phyloP scores from a whole-genome alignment of 2,888 invertebrate genomes.

The Lepeophtheirus nordmannii region DNA sequence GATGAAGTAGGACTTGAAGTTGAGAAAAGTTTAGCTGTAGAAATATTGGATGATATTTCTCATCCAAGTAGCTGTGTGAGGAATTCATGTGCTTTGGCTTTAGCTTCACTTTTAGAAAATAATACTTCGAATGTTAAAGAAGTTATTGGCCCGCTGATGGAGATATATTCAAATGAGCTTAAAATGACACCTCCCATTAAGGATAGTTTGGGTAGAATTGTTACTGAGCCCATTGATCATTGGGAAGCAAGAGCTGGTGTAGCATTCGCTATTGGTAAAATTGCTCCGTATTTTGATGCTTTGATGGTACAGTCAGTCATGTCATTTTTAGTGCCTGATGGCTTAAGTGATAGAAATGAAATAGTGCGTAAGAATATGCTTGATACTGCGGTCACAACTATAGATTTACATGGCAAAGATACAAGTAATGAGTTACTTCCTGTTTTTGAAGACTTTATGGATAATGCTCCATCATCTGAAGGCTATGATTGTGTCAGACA shows the following conservation, averaged over 20 bases:
- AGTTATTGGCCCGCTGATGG: constrained; percentile 49
- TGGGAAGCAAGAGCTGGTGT: constrained; percentile 81
- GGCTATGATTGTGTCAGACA: constrained; percentile 83
- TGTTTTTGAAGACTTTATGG: constrained; percentile 81
- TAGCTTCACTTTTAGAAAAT: constrained; percentile 4
- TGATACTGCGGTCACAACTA: constrained; percentile 74
- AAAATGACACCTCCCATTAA: constrained; percentile 65
- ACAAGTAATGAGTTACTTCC: constrained; percentile 55
- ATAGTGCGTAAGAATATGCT: constrained; percentile 76
- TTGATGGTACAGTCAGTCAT: constrained; percentile 53
- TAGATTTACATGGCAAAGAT: constrained; percentile 79
- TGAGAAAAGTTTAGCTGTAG: constrained; percentile 30
- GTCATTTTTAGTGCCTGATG: constrained; percentile 51
- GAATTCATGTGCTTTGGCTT: neutral
- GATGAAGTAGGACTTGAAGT: constrained; percentile 40
- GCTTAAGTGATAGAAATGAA: constrained; percentile 57
- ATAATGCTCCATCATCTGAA: constrained; percentile 76
- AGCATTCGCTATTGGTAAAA: constrained; percentile 60
- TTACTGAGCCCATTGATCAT: constrained; percentile 67
- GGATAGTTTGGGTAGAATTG: constrained; percentile 79
- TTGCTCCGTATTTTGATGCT: constrained; percentile 55
- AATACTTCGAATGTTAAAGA: constrained; percentile 27
- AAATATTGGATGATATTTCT: neutral
- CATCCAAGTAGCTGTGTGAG: constrained; percentile 26
- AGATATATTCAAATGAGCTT: constrained; percentile 57